Evolutionary conservation across 2,888 invertebrate genomes (phyloP).

Genomic region (Sympetrum striolatum): DNA sequence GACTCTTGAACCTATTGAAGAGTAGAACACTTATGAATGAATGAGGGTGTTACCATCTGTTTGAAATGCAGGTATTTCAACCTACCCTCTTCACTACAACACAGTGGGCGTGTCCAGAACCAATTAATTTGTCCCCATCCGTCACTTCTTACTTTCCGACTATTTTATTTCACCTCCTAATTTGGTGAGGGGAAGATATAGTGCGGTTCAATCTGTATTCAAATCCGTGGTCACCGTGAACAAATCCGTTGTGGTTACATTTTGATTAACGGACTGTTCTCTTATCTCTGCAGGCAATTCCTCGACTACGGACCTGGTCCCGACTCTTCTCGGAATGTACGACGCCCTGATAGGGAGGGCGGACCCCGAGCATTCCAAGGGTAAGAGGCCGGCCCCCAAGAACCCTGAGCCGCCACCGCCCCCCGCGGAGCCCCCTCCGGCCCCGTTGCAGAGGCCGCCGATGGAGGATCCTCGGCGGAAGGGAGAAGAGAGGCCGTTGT

Average conservation of each 20-base stretch:
- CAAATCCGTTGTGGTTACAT: conserved; percentile 45
- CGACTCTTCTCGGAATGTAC: conserved; percentile 85
- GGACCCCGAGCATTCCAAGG: conserved; percentile 54
- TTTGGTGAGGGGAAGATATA: too few species aligned
- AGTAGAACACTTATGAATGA: too few species aligned
- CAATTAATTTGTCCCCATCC: too few species aligned
- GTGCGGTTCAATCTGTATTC: too few species aligned
- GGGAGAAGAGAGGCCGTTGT: conserved; percentile 70
- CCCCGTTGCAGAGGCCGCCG: background rate
- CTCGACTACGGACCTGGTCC: conserved; percentile 76
- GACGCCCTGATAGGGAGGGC: conserved; percentile 72
- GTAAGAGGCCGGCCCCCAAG: conserved; percentile 55
- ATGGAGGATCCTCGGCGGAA: background rate
- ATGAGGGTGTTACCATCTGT: too few species aligned
- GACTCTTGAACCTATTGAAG: too few species aligned
- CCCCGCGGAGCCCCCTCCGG: background rate
- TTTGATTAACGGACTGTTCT: conserved; percentile 48
- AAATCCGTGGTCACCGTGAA: too few species aligned
- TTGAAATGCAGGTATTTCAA: too few species aligned
- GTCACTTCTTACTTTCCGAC: too few species aligned
- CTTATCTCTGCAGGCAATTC: conserved; percentile 76
- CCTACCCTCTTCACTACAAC: too few species aligned
- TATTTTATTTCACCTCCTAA: too few species aligned
- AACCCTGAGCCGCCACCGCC: conserved; percentile 49
- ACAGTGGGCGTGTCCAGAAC: too few species aligned